Base-by-base conservation (phyloP, 2,888 invertebrate species). In the Caenorhabditis sp. region DNA sequence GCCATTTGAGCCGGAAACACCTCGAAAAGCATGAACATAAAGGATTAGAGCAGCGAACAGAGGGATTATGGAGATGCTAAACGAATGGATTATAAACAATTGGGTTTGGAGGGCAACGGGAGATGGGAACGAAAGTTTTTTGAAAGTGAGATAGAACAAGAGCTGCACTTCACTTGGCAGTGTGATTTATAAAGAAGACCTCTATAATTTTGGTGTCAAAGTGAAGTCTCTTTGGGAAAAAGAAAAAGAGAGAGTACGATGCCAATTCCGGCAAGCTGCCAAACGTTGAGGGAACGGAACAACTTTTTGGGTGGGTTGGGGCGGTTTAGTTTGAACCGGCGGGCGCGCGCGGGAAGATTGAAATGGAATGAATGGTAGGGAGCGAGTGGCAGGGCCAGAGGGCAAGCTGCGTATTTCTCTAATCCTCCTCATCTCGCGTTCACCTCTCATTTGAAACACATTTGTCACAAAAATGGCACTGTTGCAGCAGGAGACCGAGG, bases 391-490 rank as follows among this genome's bases (percentile, higher is more conserved):
- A 55, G 37, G 35, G 35, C 11, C n/a, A 37, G 58, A 35, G 53
- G 37, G 51, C 13, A 24, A 24, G 51, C 65, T 58, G 61, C 53
- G 61, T 60, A 9, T 13, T 53, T 71, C 71, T 65, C 72, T 72
- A 28, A 22, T 64, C 35, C 56, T 72, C 72, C 35, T 44, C 60
- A 15, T 37, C 13, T 64, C 62, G 6, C 40, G 22, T 53, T 67
- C 60, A 55, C 20, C 58, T 40, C 15, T 44, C 20, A n/a, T 47
- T 53, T 64, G 53, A 71, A 71, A 64, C 56, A 53, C 76, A 76
- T 76, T 67, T 76, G 76, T 76, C 76, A 76, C 76, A 60, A 76
- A 76, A 76, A 76, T 76, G 76, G 76, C 67, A 67, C 65, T 74
- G 74, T 74, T 67, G 65, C 67, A 58, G 64, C 18, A 55, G 26